Conservation (phyloP, 2,113 vertebrate genomes). For the Carassius carassius region DNA sequence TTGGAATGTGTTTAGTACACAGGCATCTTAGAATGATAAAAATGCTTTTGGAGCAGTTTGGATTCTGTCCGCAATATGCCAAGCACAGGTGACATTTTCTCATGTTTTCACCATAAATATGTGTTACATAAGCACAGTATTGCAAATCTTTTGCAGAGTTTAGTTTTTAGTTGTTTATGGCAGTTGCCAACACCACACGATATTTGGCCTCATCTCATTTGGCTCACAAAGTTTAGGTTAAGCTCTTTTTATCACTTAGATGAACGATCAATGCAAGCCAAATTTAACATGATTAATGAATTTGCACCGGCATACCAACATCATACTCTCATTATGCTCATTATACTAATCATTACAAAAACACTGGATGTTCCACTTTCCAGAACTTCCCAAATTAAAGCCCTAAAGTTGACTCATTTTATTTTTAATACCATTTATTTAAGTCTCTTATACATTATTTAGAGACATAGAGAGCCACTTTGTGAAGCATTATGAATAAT, state of each 20-base stretch:
- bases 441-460: conserved; percentile 49
- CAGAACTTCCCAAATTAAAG: conserved; percentile 24
- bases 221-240: background rate
- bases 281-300: conserved; percentile 38
- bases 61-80: no score
- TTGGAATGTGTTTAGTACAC: no score
- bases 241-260: background rate
- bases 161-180: background rate
- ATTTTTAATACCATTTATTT: conserved; percentile 38
- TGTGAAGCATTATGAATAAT: conserved; percentile 55
- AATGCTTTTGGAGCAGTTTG: no score
- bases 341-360: conserved; percentile 25
- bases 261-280: background rate
- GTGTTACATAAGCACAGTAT: background rate
- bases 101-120: background rate
- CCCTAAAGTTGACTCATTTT: conserved; percentile 39
- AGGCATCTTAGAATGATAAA: no score
- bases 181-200: background rate
- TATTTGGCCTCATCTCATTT: background rate
- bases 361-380: conserved; percentile 16
- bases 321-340: background rate
- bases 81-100: background rate
- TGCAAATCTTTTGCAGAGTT: background rate
- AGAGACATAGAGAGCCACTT: conserved; percentile 43
- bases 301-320: background rate